Conservation (phyloP, 2,113 vertebrate species). For the Maccullochella peelii region DNA sequence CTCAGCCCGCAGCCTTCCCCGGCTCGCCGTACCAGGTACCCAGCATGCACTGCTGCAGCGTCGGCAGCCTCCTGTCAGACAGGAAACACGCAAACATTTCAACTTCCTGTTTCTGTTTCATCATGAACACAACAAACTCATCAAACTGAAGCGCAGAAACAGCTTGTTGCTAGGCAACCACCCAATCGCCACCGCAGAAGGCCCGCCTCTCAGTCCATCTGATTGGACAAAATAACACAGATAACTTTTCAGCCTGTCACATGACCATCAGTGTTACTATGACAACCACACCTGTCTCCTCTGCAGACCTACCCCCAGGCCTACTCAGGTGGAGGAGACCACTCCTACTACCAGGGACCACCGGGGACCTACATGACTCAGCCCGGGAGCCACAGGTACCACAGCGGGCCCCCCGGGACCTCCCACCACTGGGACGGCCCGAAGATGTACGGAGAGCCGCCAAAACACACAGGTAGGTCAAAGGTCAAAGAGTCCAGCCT, state of each 20-base stretch:
- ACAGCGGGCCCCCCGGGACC: neutral
- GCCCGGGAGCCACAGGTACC: constrained; percentile 10
- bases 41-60: constrained; percentile 44
- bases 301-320: constrained; percentile 51
- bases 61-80: neutral
- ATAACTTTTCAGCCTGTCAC: too few species aligned
- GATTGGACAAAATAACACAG: too few species aligned
- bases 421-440: constrained; percentile 5
- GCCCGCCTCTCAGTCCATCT: too few species aligned
- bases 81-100: too few species aligned
- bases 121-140: too few species aligned
- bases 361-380: neutral
- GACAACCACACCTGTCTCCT: neutral
- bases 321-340: constrained; percentile 13
- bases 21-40: constrained; percentile 62
- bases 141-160: too few species aligned
- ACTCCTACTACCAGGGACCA: constrained; percentile 7
- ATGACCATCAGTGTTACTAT: neutral
- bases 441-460: neutral
- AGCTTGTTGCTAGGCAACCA: too few species aligned
- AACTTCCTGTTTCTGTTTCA: too few species aligned
- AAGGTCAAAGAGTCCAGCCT: neutral
- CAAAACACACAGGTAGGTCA: constrained; percentile 45
- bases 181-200: too few species aligned
- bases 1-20: constrained; percentile 14